These are phyloP conservation scores for Apodemia duryi DNA, from an alignment of 2,888 invertebrate genomes.

Conservation along the genomic window DNA sequence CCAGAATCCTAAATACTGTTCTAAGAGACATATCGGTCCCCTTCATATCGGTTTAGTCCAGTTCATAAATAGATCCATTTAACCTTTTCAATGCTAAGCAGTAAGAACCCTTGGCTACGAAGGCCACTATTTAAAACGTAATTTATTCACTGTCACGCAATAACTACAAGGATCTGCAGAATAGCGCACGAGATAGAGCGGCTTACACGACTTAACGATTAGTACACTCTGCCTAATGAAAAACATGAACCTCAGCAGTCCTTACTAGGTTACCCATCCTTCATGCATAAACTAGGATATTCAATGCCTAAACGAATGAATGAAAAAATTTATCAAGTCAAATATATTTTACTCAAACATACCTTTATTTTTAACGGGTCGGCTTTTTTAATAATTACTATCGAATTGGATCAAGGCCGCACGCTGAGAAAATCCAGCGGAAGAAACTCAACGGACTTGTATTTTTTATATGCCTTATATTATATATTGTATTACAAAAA, in stretches of 20 bases:
- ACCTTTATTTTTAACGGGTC: too few species aligned
- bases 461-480: too few species aligned
- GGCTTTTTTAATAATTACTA: too few species aligned
- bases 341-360: too few species aligned
- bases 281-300: background rate
- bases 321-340: background rate
- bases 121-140: background rate
- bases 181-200: background rate
- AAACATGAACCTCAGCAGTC: conserved; percentile 1
- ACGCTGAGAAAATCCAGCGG: too few species aligned
- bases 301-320: background rate
- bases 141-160: conserved; percentile 10
- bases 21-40: too few species aligned
- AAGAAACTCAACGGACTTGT: too few species aligned
- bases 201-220: conserved; percentile 5
- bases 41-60: too few species aligned
- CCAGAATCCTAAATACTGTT: too few species aligned
- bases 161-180: background rate
- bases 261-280: background rate
- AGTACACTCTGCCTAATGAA: background rate
- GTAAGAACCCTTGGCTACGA: background rate
- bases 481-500: too few species aligned
- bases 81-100: background rate
- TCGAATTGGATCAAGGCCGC: too few species aligned
- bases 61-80: too few species aligned